A percentile compares a stretch with the other conserved stretches of the same genome.
These are phyloP conservation scores for Pteria penguin DNA, from an alignment of 2,888 invertebrate species.

Conservation along the genomic window DNA sequence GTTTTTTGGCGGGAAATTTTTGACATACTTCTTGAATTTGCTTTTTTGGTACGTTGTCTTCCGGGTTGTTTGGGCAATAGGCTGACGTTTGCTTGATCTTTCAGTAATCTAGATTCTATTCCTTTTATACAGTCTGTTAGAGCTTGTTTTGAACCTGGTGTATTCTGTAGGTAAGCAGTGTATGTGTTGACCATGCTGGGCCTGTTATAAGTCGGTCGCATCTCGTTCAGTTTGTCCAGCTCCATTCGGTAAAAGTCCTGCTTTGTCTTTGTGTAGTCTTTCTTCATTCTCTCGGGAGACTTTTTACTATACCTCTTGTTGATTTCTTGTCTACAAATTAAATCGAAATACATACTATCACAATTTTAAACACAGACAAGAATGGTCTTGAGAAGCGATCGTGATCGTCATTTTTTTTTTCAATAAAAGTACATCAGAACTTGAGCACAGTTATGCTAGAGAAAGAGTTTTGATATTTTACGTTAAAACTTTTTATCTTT, in stretches of 20 bases:
- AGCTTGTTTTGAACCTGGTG: slow-evolving; percentile 72
- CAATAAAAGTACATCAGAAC: too few relatives aligned
- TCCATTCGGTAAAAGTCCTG: slow-evolving; percentile 75
- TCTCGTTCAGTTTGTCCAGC: slow-evolving; percentile 68
- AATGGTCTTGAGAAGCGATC: too few relatives aligned
- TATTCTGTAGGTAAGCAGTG: slow-evolving; percentile 76
- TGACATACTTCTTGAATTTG: background rate
- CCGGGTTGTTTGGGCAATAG: slow-evolving; percentile 15
- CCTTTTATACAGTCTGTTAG: slow-evolving; percentile 65
- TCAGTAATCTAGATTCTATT: slow-evolving; percentile 7
- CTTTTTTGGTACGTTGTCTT: background rate
- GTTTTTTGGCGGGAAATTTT: background rate
- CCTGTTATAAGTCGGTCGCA: slow-evolving; percentile 62
- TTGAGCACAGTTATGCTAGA: too few relatives aligned
- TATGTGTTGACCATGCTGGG: slow-evolving; percentile 69
- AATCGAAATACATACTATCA: background rate
- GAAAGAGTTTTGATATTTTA: too few relatives aligned
- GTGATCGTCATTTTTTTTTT: too few relatives aligned
- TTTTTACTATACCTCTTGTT: slow-evolving; percentile 65
- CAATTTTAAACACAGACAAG: background rate
- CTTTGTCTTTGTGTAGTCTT: slow-evolving; percentile 71
- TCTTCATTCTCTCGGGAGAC: slow-evolving; percentile 58
- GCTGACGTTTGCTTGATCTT: slow-evolving; percentile 20
- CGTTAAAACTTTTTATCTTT: too few relatives aligned
- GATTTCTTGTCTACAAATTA: slow-evolving; percentile 61